These are phyloP conservation scores for Danio choprae DNA, from an alignment of 2,797 vertebrate species.

Conservation along the genomic window DNA sequence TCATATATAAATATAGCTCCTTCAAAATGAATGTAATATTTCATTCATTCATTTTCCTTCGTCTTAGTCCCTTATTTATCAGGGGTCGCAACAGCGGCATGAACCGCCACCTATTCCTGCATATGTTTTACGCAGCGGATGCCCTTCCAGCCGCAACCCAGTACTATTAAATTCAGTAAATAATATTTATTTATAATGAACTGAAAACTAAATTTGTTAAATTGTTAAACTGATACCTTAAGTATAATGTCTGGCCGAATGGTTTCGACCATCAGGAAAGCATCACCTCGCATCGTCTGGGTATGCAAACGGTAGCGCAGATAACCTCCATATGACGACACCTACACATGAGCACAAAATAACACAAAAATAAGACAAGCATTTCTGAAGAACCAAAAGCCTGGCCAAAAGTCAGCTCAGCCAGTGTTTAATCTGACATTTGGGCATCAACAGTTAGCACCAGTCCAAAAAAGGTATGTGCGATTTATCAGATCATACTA, in stretches of 20 bases:
- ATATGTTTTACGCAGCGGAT: no score
- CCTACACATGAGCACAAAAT: slow-evolving; percentile 71
- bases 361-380: neutral
- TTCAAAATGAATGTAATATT: no score
- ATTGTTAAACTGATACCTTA: slow-evolving; percentile 78
- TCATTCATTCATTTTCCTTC: no score
- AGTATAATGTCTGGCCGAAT: slow-evolving; percentile 87
- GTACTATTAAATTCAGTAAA: no score
- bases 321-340: slow-evolving; percentile 90
- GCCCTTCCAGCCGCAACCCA: no score
- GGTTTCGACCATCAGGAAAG: slow-evolving; percentile 84
- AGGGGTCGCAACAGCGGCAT: no score
- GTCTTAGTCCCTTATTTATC: no score
- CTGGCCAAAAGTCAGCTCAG: neutral
- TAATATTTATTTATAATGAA: no score
- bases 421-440: neutral
- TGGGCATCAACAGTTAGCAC: slow-evolving; percentile 4
- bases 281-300: slow-evolving; percentile 87
- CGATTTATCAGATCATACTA: neutral
- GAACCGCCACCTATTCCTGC: no score
- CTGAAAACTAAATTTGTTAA: no score
- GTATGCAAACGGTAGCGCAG: slow-evolving; percentile 88
- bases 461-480: slow-evolving; percentile 13
- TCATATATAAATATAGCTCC: no score
- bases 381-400: neutral